Evolutionary conservation across 2,113 vertebrate species (phyloP), one percentile per base, ranked within the genome.

Genomic region (Chrysemys picta): DNA sequence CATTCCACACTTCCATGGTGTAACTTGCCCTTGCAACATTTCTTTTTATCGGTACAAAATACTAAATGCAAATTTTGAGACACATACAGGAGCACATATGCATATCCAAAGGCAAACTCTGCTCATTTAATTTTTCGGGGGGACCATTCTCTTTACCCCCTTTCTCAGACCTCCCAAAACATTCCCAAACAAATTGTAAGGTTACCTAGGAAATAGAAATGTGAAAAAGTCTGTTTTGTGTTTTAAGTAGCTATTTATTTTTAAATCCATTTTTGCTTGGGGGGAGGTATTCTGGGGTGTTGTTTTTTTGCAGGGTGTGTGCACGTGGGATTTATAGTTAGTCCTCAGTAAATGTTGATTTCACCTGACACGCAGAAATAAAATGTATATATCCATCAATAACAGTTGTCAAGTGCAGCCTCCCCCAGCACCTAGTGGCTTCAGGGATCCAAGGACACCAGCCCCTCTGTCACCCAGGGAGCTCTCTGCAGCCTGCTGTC

Each of bases 201-300:
- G 31, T 57, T 2, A 2, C 0, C 2, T 10, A 93, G 47, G 53
- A 85, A 93, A 83, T 3, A 84, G 29, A 1, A 59, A 72, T 17
- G 53, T 1, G 38, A 45, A 76, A 75, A 45, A 76, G 11, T 3
- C 9, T 5, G 21, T 12, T 82, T 82, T 76, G 45, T 65, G 13
- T 88, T 94, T 87, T 62, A 88, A 86, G 88, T 8, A 85, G 4
- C 91, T 72, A 9, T 62, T 79, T 14, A 85, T 45, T 85, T 83
- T 25, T 82, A 0, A 0, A 31, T 59, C 86, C 6, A 1, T 59
- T 95, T 91, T 91, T 84, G 47, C 76, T 45, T 89, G 65, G 65
- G 6, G 0, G 0, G 1, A 5, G 42, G 42, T 2, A 88, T 25
- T 45, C 9, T 72, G 7, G 65, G 2, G 50, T 50, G 87, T 4